Evolutionary conservation across 2,113 vertebrate genomes (phyloP).

Genomic region (Brachionichthys hirsutus): DNA sequence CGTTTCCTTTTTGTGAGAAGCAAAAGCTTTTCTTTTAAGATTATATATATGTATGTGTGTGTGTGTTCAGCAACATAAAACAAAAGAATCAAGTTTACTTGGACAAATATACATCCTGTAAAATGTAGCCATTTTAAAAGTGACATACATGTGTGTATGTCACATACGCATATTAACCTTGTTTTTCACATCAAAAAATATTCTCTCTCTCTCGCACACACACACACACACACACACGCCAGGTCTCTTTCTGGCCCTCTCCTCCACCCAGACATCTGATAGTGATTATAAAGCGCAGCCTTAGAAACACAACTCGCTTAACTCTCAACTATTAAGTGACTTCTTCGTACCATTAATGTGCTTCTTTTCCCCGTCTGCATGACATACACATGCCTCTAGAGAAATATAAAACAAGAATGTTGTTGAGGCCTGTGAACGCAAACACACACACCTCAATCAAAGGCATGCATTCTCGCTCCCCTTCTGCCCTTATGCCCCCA

Average conservation of each 20-base stretch:
- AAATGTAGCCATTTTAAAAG: neutral
- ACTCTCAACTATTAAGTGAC: constrained; percentile 57
- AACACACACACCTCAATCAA: constrained; percentile 23
- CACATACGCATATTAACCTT: neutral
- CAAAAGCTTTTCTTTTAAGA: too few species aligned
- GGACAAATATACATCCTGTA: neutral
- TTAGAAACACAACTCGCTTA: constrained; percentile 53
- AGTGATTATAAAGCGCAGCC: constrained; percentile 77
- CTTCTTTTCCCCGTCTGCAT: constrained; percentile 39
- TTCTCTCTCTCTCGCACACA: neutral
- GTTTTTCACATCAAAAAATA: constrained; percentile 1
- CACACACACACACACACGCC: too few species aligned
- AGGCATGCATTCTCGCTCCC: constrained; percentile 21
- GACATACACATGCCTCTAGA: constrained; percentile 1
- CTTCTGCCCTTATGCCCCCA: constrained; percentile 26
- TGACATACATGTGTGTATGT: neutral
- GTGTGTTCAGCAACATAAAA: neutral
- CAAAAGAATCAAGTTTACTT: neutral
- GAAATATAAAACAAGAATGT: neutral
- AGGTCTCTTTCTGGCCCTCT: constrained; percentile 15
- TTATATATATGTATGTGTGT: neutral
- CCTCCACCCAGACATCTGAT: constrained; percentile 76
- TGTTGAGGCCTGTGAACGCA: constrained; percentile 6
- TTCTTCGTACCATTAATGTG: constrained; percentile 46
- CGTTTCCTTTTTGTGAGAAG: neutral